Evolutionary conservation across 2,888 invertebrate genomes (phyloP).

Genomic region (Amphipoea oculea): DNA sequence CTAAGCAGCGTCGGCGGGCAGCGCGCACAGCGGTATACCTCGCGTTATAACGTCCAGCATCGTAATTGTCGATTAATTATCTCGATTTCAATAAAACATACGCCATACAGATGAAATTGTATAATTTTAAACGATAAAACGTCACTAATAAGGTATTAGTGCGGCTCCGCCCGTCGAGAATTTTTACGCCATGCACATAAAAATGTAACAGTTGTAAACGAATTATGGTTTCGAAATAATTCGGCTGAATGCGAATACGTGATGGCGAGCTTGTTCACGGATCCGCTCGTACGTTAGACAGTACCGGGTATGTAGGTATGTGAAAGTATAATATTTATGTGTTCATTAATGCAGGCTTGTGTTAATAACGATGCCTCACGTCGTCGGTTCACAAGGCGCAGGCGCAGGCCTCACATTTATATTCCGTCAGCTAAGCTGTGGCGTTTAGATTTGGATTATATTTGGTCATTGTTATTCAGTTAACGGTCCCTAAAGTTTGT

Average conservation of each 20-base stretch:
- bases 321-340: conserved; percentile 85
- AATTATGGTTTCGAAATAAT: conserved; percentile 79
- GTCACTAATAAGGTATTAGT: conserved; percentile 86
- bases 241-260: conserved; percentile 77
- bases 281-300: conserved; percentile 48
- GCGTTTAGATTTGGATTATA: conserved; percentile 90
- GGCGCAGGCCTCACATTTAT: conserved; percentile 84
- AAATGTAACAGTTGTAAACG: conserved; percentile 79
- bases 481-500: conserved; percentile 81
- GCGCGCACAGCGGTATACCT: conserved; percentile 86
- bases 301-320: conserved; percentile 66
- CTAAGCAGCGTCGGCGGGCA: conserved; percentile 78
- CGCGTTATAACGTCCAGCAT: conserved; percentile 86
- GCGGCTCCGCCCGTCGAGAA: conserved; percentile 78
- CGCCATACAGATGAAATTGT: conserved; percentile 87
- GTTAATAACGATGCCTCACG: conserved; percentile 89
- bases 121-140: conserved; percentile 86
- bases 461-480: conserved; percentile 87
- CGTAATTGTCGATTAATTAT: conserved; percentile 90
- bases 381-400: conserved; percentile 89
- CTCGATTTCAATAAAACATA: conserved; percentile 89
- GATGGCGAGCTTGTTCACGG: conserved; percentile 66
- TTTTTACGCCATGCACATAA: conserved; percentile 80
- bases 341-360: conserved; percentile 87
- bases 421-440: conserved; percentile 85